phyloP scores from a whole-genome alignment of 2,888 invertebrate genomes.

The Calephelis perditalis region DNA sequence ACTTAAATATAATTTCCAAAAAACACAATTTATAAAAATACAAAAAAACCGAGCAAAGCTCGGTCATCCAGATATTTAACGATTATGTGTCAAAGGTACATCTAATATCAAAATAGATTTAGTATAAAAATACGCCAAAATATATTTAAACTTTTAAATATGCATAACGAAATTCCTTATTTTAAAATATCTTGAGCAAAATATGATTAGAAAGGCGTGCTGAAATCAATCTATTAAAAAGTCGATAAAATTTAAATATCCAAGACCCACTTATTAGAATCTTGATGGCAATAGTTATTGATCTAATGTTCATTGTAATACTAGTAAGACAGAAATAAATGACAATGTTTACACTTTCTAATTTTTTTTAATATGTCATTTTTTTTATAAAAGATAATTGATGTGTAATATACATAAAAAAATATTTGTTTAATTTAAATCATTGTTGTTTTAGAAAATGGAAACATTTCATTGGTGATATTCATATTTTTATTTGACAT shows the following conservation, averaged over 20 bases:
- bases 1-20: too few relatives aligned
- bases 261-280: constrained; percentile 57
- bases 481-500: neutral
- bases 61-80: too few relatives aligned
- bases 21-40: too few relatives aligned
- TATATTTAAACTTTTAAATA: neutral
- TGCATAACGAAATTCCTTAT: too few relatives aligned
- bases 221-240: constrained; percentile 44
- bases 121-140: neutral
- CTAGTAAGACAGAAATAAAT: constrained; percentile 48
- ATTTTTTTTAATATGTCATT: constrained; percentile 9
- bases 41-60: too few relatives aligned
- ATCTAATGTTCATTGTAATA: constrained; percentile 56
- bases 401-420: neutral
- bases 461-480: constrained; percentile 36
- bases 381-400: constrained; percentile 5
- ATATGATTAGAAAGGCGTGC: constrained; percentile 64
- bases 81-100: too few relatives aligned
- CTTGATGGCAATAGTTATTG: constrained; percentile 47
- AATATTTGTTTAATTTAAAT: constrained; percentile 1
- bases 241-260: constrained; percentile 43
- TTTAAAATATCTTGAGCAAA: constrained; percentile 33
- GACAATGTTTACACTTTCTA: constrained; percentile 41
- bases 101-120: too few relatives aligned
- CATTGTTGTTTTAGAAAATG: constrained; percentile 26